Conservation (phyloP, 2,888 invertebrate genomes). For the Tribolium freemani region DNA sequence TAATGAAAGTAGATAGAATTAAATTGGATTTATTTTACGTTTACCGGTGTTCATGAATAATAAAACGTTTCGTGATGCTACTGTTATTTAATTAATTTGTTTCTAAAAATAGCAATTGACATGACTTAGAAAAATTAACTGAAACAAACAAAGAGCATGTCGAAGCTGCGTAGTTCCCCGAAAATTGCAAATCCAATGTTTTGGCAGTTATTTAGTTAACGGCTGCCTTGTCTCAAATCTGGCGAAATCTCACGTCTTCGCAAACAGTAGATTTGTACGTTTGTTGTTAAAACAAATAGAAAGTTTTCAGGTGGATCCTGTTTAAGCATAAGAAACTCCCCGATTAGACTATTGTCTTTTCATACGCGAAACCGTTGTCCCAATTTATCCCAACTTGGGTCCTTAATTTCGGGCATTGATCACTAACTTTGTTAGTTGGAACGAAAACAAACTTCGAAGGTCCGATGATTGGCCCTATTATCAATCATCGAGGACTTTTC, state of each 20-base stretch:
- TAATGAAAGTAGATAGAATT: background rate
- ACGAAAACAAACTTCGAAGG: background rate
- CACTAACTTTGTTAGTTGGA: background rate
- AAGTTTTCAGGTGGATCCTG: constrained; percentile 12
- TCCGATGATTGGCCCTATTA: background rate
- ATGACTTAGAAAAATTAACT: background rate
- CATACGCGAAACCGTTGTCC: no score
- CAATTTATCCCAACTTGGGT: background rate
- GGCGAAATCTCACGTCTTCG: constrained; percentile 1
- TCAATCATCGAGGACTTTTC: background rate
- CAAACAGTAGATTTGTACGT: constrained; percentile 6
- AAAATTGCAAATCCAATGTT: background rate
- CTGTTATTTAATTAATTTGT: background rate
- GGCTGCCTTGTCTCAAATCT: background rate
- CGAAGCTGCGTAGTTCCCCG: background rate
- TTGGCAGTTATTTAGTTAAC: constrained; percentile 6
- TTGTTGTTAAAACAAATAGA: constrained; percentile 18
- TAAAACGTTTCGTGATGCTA: background rate
- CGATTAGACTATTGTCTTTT: no score
- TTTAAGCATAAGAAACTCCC: no score
- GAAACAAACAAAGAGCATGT: background rate
- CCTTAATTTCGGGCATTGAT: background rate
- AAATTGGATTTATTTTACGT: background rate
- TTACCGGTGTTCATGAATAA: background rate
- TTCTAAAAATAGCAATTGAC: background rate